Base-by-base conservation (phyloP, 2,888 invertebrate genomes). In the Eupithecia pulchellata region DNA sequence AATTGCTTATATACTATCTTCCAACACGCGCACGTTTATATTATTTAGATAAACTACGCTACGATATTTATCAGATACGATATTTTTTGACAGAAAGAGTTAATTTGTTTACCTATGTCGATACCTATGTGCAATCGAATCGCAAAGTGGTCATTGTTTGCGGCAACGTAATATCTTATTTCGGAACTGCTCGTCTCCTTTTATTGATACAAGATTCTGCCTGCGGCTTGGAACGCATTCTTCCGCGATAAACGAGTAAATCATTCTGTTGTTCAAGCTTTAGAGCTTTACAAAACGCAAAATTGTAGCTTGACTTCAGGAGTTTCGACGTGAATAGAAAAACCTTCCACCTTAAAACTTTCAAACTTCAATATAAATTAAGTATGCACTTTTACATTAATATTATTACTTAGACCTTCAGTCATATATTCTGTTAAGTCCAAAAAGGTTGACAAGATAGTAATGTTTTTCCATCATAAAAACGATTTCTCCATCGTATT, bases 1-100 rank as follows among this genome's bases (percentile, higher is more conserved):
- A 34, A 58, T 30, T 32, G 30, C 60, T 66, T 47, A 47, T 42
- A 42, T 42, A 47, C 20, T 47, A 47, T 47, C 47, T 47, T 20
- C 34, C 52, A 25, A n/a, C 52, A 20, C 52, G 52, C 11, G 11
- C 20, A 25, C 25, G 4, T 52, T 52, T 52, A 13, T n/a, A 20
- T 11, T 52, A 4, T 47, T 52, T 9, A 20, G 11, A 52, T 52
- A 25, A 11, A 25, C 20, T 47, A 3, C 9, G 20, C 13, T 25
- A 25, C 13, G 52, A 4, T 25, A 52, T 52, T 42, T 42, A n/a
- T 42, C 42, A n/a, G 39, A 4, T n/a, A n/a, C n/a, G n/a, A n/a
- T n/a, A n/a, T n/a, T n/a, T 36, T 36, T 13, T 36, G 11, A 36
- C 13, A 36, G 30, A 30, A 8, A 30, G 8, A 30, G 30, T n/a